Percentiles rank a stretch among this genome's conserved stretches.
Conservation (phyloP, 1,140 invertebrate genomes). For the Drosophila quadrilineata region DNA sequence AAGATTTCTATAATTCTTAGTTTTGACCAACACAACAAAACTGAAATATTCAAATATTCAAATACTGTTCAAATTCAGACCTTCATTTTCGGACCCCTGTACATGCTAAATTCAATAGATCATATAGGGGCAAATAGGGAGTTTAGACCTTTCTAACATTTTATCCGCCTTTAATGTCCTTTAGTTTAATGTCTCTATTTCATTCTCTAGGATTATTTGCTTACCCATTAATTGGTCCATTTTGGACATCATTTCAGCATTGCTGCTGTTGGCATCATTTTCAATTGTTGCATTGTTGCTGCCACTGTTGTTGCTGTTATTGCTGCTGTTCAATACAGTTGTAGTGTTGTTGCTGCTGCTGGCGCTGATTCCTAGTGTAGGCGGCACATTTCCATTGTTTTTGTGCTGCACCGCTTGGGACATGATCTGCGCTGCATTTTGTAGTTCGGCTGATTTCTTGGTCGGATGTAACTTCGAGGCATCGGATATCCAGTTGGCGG, state of each 20-base stretch:
- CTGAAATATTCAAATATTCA: too few relatives aligned
- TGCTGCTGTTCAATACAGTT: slow-evolving; percentile 42
- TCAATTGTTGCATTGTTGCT: slow-evolving; percentile 30
- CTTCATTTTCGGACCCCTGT: too few relatives aligned
- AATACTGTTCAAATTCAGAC: too few relatives aligned
- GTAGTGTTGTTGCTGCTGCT: slow-evolving; percentile 43
- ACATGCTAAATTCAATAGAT: too few relatives aligned
- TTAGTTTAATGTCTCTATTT: too few relatives aligned
- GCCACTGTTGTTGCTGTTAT: slow-evolving; percentile 26
- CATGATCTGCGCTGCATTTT: slow-evolving; percentile 77
- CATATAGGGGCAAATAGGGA: too few relatives aligned
- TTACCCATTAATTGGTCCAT: slow-evolving; percentile 70
- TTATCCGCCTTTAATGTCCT: too few relatives aligned
- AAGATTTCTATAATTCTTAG: too few relatives aligned
- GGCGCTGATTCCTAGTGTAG: slow-evolving; percentile 46
- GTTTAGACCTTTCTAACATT: too few relatives aligned
- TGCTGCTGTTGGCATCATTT: slow-evolving; percentile 8
- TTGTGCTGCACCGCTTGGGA: slow-evolving; percentile 70
- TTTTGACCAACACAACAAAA: too few relatives aligned
- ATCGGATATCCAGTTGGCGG: slow-evolving; percentile 52
- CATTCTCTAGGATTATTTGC: too few relatives aligned
- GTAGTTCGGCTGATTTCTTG: slow-evolving; percentile 69
- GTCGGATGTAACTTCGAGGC: slow-evolving; percentile 27
- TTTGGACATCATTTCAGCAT: slow-evolving; percentile 56
- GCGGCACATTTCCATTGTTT: slow-evolving; percentile 65